phyloP scores from a whole-genome alignment of 2,113 vertebrate species.

The Chloroceryle aenea region DNA sequence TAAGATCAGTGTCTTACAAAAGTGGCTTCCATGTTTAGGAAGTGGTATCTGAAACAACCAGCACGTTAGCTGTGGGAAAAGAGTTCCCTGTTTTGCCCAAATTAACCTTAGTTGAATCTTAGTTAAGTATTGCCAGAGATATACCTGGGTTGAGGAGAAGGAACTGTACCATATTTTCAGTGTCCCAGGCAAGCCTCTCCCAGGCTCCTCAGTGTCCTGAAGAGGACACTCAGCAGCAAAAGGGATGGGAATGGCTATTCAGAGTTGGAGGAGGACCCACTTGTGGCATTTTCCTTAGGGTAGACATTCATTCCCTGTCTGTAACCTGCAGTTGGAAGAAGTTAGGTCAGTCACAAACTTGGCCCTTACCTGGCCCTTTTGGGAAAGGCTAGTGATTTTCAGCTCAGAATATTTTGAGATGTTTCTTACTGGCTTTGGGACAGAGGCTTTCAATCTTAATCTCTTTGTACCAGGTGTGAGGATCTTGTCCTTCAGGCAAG shows the following conservation, averaged over 20 bases:
- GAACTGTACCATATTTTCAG: not conserved
- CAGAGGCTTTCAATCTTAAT: not conserved
- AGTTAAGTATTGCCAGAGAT: not conserved
- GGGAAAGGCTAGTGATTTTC: not conserved
- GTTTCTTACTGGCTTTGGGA: not conserved
- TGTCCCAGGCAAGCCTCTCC: not conserved
- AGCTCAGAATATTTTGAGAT: not conserved
- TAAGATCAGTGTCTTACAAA: not conserved
- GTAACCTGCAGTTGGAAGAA: not conserved
- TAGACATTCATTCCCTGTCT: not conserved
- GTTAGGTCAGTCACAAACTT: not conserved
- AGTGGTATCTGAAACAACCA: not conserved
- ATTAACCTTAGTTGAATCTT: not conserved
- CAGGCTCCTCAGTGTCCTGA: not conserved
- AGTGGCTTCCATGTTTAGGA: not conserved
- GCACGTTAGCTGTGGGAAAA: not conserved
- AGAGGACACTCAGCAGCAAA: not conserved
- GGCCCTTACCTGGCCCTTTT: not conserved
- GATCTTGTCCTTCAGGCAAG: not conserved
- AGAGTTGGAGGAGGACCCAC: not conserved
- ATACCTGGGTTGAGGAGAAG: not conserved
- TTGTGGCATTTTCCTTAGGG: not conserved
- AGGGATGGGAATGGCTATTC: not conserved
- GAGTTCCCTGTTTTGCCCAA: not conserved
- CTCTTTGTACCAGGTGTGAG: not conserved